phyloP scores from a whole-genome alignment of 1,140 invertebrate species.

The Aphaenogaster floridana region DNA sequence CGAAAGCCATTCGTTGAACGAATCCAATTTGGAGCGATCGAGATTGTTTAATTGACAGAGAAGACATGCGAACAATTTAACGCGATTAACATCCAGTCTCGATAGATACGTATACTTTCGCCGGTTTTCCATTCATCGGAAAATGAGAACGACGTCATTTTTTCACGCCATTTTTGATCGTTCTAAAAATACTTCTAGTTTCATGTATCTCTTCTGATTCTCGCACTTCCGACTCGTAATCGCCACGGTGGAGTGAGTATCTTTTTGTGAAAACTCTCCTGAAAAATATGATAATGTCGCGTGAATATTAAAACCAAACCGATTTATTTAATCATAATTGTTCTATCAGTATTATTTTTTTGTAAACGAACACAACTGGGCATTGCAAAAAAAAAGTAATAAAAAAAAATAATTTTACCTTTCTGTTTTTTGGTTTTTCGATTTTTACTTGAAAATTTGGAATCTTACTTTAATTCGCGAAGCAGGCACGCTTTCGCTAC shows the following conservation, averaged over 20 bases:
- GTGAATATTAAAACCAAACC: not conserved
- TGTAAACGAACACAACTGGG: not conserved
- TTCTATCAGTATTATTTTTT: not conserved
- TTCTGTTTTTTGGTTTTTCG: not conserved
- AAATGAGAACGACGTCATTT: not conserved
- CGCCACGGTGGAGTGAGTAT: conserved; percentile 32
- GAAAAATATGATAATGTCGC: not conserved
- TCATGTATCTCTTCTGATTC: conserved; percentile 23
- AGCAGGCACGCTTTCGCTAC: conserved; percentile 37
- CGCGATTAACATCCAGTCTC: not conserved
- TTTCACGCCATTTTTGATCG: not conserved
- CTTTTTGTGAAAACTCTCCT: conserved; percentile 47
- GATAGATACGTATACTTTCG: not conserved
- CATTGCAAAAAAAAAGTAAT: not conserved
- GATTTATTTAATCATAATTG: not conserved
- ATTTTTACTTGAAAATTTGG: not conserved
- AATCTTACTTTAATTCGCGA: conserved; percentile 39
- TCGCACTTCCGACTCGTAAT: conserved; percentile 21
- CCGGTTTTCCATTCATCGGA: not conserved
- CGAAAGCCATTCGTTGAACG: not conserved
- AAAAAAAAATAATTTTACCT: not conserved
- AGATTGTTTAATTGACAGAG: not conserved
- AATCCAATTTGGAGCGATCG: not conserved
- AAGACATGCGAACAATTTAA: conserved; percentile 8
- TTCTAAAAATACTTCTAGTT: not conserved